Conservation (phyloP, 2,888 invertebrate species). For the Conops quadrifasciatus region DNA sequence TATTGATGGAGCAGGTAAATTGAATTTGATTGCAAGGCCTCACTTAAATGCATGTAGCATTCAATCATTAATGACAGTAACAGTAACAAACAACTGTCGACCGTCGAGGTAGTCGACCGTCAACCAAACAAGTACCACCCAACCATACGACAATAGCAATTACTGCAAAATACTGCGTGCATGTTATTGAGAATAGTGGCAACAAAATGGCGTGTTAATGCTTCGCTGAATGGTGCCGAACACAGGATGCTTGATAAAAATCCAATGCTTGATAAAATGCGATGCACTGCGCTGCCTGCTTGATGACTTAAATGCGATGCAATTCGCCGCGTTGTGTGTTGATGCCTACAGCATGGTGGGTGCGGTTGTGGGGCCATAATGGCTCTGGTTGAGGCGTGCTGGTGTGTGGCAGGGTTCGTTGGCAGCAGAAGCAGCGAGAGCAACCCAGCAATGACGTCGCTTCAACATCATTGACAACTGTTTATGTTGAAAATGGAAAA, state of each 20-base stretch:
- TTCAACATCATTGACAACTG: conserved; percentile 14
- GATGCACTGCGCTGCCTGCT: no score
- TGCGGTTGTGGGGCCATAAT: neutral
- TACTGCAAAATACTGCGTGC: conserved; percentile 37
- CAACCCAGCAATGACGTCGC: neutral
- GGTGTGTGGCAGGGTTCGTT: neutral
- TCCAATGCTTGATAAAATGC: neutral
- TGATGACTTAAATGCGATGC: no score
- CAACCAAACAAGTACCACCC: conserved; percentile 28
- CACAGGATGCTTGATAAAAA: neutral
- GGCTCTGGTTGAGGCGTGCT: no score
- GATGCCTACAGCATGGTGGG: neutral
- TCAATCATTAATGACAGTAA: conserved; percentile 49
- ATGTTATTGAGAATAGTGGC: conserved; percentile 32
- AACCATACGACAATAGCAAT: conserved; percentile 33
- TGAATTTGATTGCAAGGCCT: conserved; percentile 61
- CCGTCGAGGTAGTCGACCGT: neutral
- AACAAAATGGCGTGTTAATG: conserved; percentile 27
- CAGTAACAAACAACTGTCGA: conserved; percentile 10
- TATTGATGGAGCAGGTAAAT: conserved; percentile 50
- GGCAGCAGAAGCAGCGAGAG: neutral
- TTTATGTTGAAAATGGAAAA: neutral
- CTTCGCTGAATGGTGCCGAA: neutral
- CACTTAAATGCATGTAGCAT: conserved; percentile 62
- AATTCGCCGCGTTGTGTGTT: neutral